Evolutionary conservation across 2,888 invertebrate genomes (phyloP).

Genomic region (Aleiodes alternator): DNA sequence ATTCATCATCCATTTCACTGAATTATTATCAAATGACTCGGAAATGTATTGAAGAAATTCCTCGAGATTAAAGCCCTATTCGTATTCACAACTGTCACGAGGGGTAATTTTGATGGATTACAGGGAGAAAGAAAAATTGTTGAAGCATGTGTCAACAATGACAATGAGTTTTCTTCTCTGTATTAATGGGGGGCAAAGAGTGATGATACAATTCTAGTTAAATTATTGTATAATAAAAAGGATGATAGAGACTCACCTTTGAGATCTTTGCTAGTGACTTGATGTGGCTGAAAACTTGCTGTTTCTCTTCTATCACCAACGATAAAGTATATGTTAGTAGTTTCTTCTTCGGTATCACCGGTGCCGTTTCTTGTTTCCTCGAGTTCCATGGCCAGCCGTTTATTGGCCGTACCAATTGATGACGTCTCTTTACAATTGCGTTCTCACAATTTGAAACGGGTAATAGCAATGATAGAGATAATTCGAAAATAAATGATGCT

Average conservation of each 20-base stretch:
- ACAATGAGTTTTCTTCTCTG: not conserved
- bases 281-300: slow-evolving; percentile 69
- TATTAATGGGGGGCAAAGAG: not conserved
- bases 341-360: slow-evolving; percentile 66
- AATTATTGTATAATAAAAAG: not conserved
- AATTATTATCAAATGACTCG: slow-evolving; percentile 4
- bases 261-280: slow-evolving; percentile 70
- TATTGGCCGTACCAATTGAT: slow-evolving; percentile 45
- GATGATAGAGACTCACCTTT: slow-evolving; percentile 63
- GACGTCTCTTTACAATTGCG: slow-evolving; percentile 1
- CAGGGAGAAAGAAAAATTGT: not conserved
- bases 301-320: slow-evolving; percentile 69
- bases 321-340: slow-evolving; percentile 68
- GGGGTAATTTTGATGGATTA: slow-evolving; percentile 11
- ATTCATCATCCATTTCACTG: not conserved
- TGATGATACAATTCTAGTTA: not conserved
- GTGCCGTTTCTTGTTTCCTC: slow-evolving; percentile 70
- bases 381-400: slow-evolving; percentile 71
- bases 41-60: not conserved
- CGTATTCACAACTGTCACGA: not conserved
- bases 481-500: slow-evolving; percentile 1
- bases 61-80: not conserved
- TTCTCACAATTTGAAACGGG: not conserved
- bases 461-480: not conserved
- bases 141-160: not conserved